Evolutionary conservation across 2,888 invertebrate species (phyloP).

Genomic region (Monoplex corrugatus): DNA sequence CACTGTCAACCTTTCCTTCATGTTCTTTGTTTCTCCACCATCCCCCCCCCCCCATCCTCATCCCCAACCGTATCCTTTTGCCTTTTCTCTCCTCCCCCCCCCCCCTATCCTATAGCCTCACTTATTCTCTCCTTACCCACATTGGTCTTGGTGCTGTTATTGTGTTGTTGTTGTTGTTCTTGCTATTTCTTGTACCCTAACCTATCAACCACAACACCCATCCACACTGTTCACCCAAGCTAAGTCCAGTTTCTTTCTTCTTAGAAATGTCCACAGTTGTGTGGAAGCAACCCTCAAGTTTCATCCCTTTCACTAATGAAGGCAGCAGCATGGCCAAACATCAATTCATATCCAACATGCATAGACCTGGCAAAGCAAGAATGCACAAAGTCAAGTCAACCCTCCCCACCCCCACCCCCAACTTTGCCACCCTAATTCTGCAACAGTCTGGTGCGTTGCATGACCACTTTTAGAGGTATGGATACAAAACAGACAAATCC

Average conservation of each 20-base stretch:
- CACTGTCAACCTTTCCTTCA: too few species aligned
- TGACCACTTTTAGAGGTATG: constrained; percentile 11
- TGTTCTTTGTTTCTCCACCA: too few species aligned
- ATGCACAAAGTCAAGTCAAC: not conserved
- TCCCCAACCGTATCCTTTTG: too few species aligned
- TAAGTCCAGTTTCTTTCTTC: too few species aligned
- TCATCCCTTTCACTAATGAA: constrained; percentile 5
- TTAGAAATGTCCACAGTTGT: too few species aligned
- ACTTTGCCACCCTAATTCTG: not conserved
- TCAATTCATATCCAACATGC: not conserved
- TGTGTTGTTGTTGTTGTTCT: not conserved
- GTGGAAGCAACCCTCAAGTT: not conserved
- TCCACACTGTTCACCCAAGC: too few species aligned
- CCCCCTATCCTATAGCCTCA: not conserved
- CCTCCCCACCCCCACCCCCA: too few species aligned
- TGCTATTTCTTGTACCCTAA: not conserved
- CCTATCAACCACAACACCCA: not conserved
- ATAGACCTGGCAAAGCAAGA: too few species aligned
- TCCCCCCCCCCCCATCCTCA: too few species aligned
- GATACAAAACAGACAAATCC: constrained; percentile 13
- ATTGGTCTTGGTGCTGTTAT: too few species aligned
- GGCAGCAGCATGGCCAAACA: not conserved
- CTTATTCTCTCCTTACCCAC: not conserved
- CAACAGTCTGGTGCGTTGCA: constrained; percentile 17
- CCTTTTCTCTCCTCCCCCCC: not conserved